These are phyloP conservation scores for Sesamia inferens DNA, from an alignment of 2,888 invertebrate species.

Conservation along the genomic window DNA sequence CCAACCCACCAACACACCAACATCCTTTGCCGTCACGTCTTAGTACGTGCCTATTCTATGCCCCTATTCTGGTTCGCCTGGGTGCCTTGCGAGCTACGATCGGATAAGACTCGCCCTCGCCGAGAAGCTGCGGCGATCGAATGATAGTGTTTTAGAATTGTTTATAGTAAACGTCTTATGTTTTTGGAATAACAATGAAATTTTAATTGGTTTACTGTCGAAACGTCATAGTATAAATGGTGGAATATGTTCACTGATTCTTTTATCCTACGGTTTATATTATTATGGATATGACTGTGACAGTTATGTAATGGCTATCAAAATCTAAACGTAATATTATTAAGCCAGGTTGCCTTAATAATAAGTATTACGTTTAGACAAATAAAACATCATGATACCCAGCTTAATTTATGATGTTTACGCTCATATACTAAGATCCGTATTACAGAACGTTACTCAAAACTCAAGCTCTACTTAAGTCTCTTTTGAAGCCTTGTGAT, in stretches of 20 bases:
- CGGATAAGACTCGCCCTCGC: slow-evolving; percentile 57
- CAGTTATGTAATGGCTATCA: neutral
- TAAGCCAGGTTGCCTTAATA: no score
- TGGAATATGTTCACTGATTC: slow-evolving; percentile 10
- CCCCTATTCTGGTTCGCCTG: slow-evolving; percentile 56
- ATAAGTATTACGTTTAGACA: neutral
- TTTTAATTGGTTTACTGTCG: slow-evolving; percentile 61
- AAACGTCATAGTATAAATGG: slow-evolving; percentile 38
- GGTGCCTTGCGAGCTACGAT: slow-evolving; percentile 56
- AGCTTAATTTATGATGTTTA: no score
- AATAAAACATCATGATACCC: slow-evolving; percentile 10
- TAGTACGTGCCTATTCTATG: slow-evolving; percentile 46
- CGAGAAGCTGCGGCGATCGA: slow-evolving; percentile 54
- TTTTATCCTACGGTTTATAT: neutral
- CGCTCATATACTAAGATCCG: no score
- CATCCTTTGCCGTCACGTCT: slow-evolving; percentile 43
- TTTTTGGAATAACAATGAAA: slow-evolving; percentile 56
- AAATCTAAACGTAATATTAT: no score
- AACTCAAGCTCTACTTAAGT: no score
- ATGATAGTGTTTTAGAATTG: slow-evolving; percentile 58
- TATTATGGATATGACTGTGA: neutral
- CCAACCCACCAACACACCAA: slow-evolving; percentile 36
- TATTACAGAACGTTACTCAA: no score
- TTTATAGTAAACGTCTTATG: slow-evolving; percentile 54
- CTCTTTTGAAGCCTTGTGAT: no score